These are phyloP conservation scores for Euura lappo DNA, from an alignment of 1,140 invertebrate genomes.

Conservation along the genomic window DNA sequence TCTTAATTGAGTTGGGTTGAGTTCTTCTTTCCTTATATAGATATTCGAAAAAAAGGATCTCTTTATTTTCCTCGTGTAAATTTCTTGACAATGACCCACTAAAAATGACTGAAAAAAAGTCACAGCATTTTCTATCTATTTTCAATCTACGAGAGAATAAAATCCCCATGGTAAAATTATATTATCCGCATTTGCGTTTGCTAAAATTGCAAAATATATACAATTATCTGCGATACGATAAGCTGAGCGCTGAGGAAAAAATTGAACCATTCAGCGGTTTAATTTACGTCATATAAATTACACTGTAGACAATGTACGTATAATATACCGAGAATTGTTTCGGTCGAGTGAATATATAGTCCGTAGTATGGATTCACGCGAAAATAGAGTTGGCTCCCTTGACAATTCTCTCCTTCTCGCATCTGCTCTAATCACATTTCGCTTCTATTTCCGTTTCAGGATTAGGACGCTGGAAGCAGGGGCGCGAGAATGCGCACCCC, in stretches of 20 bases:
- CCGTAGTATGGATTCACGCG: neutral
- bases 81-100: too few species aligned
- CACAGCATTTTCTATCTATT: too few species aligned
- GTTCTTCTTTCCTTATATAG: too few species aligned
- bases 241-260: neutral
- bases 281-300: neutral
- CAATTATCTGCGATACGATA: conserved; percentile 1
- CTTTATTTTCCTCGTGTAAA: too few species aligned
- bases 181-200: too few species aligned
- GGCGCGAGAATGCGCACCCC: conserved; percentile 44
- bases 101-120: too few species aligned
- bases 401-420: neutral
- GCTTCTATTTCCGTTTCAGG: neutral
- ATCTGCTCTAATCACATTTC: neutral
- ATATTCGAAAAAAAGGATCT: too few species aligned
- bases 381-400: neutral
- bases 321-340: neutral
- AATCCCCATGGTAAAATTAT: too few species aligned
- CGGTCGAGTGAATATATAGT: neutral
- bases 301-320: neutral
- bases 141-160: too few species aligned
- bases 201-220: neutral
- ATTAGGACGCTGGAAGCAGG: conserved; percentile 1
- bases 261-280: neutral
- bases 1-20: too few species aligned